Conservation (phyloP, 2,888 invertebrate species). For the Sarcophaga caerulescens region DNA sequence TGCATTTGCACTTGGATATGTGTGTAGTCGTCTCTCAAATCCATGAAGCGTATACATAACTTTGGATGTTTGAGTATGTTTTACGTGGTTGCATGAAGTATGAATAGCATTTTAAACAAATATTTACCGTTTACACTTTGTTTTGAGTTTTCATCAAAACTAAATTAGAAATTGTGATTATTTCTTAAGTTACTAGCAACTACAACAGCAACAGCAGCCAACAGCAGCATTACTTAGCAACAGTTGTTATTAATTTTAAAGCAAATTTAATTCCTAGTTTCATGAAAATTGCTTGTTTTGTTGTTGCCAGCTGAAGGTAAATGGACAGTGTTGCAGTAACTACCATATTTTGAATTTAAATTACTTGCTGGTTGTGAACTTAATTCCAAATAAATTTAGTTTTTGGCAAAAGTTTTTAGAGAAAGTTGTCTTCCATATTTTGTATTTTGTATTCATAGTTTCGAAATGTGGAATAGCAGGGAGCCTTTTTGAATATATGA, state of each 20-base stretch:
- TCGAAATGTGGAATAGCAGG: too few species aligned
- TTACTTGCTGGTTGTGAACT: too few species aligned
- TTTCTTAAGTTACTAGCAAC: constrained; percentile 7
- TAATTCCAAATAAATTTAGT: too few species aligned
- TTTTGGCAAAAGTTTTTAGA: too few species aligned
- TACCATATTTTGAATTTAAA: too few species aligned
- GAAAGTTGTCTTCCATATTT: too few species aligned
- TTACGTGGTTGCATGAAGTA: not conserved
- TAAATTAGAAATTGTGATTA: constrained; percentile 56
- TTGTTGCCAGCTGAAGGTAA: not conserved
- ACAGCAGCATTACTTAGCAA: not conserved
- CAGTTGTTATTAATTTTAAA: not conserved
- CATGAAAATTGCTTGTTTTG: not conserved
- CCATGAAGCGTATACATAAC: not conserved
- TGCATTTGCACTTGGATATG: too few species aligned
- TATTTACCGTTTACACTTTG: constrained; percentile 55
- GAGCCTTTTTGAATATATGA: too few species aligned
- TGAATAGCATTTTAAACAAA: constrained; percentile 45
- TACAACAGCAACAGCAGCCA: not conserved
- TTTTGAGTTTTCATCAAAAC: constrained; percentile 51
- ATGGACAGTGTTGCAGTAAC: too few species aligned
- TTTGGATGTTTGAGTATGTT: too few species aligned
- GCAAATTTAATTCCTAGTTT: not conserved
- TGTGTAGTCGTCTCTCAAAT: not conserved
- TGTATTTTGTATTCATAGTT: too few species aligned